Evolutionary conservation across 2,888 invertebrate species (phyloP), one percentile per base, ranked within the genome.

Genomic region (Toxonevra muliebris): DNA sequence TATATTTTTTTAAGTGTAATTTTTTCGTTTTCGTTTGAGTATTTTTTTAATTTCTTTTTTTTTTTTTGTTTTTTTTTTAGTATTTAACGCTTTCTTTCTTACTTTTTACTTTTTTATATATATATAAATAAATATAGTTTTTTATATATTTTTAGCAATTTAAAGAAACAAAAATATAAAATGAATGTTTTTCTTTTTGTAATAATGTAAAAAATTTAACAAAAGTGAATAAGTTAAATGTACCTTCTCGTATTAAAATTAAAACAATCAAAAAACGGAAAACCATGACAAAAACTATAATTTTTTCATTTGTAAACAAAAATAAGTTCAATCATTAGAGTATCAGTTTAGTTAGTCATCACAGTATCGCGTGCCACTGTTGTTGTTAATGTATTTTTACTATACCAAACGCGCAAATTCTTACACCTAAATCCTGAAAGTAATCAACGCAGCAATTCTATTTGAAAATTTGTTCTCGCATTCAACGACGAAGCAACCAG

Each of bases 201-300:
- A 69, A 69, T 52, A 63, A 68, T 73, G 71, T 73, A 71, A 73
- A 71, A 71, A 71, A 69, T 70, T 71, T 69, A 69, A 54, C 60
- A 48, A 11, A 53, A 54, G 55, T 73, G 70, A 71, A 69, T 73
- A 73, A 70, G 73, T 69, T 68, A 70, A 69, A 69, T 71, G 69
- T 70, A 71, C 71, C 71, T 71, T 64, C 69, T 73, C 68, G 71
- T 73, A 73, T 71, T 70, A 70, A 68, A 71, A 13, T 70, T 52
- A 52, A 65, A 50, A 48, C 48, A 58, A 45, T 60, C 54, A 54
- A 61, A 53, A 71, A 71, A 58, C 7, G 30, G 7, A 30, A 30
- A 30, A 30, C 30, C 30, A 30, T 30, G 30, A 30, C 3, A 30
- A 30, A 30, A 30, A 7, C 3, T 2, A 7, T 30, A 30, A n/a